A percentile compares a stretch with the other conserved stretches of the same genome.
Conservation (phyloP, 2,797 vertebrate genomes). For the Bovichtus diacanthus region DNA sequence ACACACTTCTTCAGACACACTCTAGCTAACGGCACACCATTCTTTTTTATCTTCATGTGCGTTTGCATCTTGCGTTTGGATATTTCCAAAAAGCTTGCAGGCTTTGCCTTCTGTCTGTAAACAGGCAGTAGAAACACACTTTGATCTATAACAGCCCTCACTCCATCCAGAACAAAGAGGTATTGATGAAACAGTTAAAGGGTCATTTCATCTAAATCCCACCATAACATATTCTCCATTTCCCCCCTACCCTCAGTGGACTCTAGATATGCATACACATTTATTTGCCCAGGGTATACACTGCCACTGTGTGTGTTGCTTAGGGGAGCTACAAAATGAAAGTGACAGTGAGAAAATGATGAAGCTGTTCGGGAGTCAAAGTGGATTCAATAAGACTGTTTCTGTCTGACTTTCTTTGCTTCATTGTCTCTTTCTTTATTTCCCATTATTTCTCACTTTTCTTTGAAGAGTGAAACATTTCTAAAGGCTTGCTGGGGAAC, state of each 20-base stretch:
- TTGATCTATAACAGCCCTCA: not conserved
- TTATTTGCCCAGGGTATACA: not conserved
- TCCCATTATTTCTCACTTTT: slow-evolving; percentile 1
- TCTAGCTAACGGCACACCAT: not conserved
- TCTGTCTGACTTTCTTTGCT: not conserved
- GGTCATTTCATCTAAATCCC: not conserved
- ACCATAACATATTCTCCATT: not conserved
- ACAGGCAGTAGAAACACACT: not conserved
- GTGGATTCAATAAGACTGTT: not conserved
- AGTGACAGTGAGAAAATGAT: not conserved
- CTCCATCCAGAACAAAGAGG: slow-evolving; percentile 2
- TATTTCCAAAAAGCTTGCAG: slow-evolving; percentile 14
- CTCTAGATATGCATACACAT: not conserved
- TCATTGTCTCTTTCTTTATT: not conserved
- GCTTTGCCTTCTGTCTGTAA: slow-evolving; percentile 23
- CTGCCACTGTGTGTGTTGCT: not conserved
- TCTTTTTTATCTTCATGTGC: no score
- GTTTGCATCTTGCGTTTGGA: slow-evolving; percentile 15
- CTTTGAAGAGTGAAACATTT: not conserved
- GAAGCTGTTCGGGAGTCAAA: not conserved
- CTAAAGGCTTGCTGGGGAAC: not conserved
- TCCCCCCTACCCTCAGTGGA: not conserved
- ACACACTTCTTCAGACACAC: slow-evolving; percentile 16
- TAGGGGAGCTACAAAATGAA: not conserved
- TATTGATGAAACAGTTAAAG: slow-evolving; percentile 25